phyloP scores from a whole-genome alignment of 2,113 vertebrate genomes.

The Atherinomorus stipes region DNA sequence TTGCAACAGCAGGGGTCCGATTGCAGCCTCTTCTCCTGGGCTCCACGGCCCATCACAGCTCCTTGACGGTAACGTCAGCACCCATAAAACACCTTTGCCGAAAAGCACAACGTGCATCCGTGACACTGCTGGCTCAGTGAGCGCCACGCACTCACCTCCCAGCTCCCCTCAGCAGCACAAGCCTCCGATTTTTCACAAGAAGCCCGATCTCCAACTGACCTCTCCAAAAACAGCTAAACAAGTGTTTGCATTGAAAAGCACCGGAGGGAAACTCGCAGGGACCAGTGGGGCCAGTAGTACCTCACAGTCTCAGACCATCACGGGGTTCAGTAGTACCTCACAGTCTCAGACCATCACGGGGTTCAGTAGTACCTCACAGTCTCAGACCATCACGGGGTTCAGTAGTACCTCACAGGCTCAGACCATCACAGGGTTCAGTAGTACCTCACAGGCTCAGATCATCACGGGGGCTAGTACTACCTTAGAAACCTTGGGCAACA shows the following conservation, averaged over 20 bases:
- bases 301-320: neutral
- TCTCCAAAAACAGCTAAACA: conserved; percentile 15
- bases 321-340: neutral
- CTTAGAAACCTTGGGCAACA: neutral
- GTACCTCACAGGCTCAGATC: neutral
- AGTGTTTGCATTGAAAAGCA: neutral
- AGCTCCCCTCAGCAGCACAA: conserved; percentile 80
- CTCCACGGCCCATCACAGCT: conserved; percentile 3
- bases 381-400: neutral
- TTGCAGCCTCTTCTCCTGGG: neutral
- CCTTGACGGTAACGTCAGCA: neutral
- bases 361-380: neutral
- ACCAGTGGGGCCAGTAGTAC: neutral
- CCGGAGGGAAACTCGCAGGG: neutral
- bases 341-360: neutral
- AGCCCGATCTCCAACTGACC: conserved; percentile 86
- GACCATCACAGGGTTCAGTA: neutral
- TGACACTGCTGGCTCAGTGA: neutral
- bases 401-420: too few species aligned
- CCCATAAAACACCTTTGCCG: neutral
- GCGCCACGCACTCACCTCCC: conserved; percentile 29
- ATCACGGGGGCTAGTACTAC: neutral
- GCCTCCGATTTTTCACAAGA: conserved; percentile 87
- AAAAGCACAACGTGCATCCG: neutral
- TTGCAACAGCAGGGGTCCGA: neutral